These are phyloP conservation scores for Drosophila buzzatii DNA, from an alignment of 2,888 invertebrate genomes.

Conservation along the genomic window DNA sequence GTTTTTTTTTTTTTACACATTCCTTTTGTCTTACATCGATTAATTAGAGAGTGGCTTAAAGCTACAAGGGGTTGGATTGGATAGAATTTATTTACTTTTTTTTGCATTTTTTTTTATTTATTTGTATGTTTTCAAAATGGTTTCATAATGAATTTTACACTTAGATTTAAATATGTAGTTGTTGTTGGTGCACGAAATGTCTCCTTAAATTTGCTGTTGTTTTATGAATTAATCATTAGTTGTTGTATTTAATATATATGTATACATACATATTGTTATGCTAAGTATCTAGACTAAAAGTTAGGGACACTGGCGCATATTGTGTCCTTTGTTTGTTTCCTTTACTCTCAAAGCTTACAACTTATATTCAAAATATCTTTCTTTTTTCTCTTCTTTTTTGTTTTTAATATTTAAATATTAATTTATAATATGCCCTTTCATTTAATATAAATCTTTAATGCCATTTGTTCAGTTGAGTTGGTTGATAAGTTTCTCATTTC, in stretches of 20 bases:
- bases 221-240: constrained; percentile 31
- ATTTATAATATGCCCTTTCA: constrained; percentile 40
- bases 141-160: constrained; percentile 37
- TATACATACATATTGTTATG: constrained; percentile 23
- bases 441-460: constrained; percentile 65
- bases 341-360: constrained; percentile 60
- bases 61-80: constrained; percentile 50
- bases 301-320: constrained; percentile 70
- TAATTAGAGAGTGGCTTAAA: constrained; percentile 63
- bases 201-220: constrained; percentile 11
- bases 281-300: constrained; percentile 64
- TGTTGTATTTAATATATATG: constrained; percentile 17
- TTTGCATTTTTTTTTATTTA: background rate
- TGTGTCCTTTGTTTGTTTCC: constrained; percentile 59
- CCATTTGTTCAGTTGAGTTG: constrained; percentile 61
- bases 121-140: constrained; percentile 15
- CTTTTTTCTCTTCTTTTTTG: background rate
- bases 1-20: background rate
- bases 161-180: constrained; percentile 28
- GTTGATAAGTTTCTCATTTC: constrained; percentile 38
- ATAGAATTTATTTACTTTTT: constrained; percentile 14
- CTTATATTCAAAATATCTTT: constrained; percentile 51
- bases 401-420: constrained; percentile 59
- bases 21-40: constrained; percentile 33
- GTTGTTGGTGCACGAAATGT: constrained; percentile 46